These are phyloP conservation scores for Myiagra hebetior DNA, from an alignment of 2,113 vertebrate species.

Conservation along the genomic window DNA sequence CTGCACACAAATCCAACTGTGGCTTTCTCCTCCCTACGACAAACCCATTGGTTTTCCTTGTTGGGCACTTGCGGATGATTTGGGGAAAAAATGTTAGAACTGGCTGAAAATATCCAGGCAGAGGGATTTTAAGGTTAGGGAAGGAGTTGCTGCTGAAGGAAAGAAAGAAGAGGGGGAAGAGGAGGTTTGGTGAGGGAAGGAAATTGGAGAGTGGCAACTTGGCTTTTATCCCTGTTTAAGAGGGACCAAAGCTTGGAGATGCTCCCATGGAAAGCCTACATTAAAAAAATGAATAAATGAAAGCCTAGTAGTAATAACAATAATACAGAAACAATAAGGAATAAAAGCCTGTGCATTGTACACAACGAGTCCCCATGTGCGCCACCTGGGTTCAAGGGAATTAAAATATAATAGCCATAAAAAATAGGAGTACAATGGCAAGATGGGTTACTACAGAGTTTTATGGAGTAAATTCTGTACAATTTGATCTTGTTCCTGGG, in stretches of 20 bases:
- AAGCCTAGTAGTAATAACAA: background rate
- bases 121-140: background rate
- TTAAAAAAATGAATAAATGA: background rate
- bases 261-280: background rate
- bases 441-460: background rate
- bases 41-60: background rate
- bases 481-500: background rate
- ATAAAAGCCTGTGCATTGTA: background rate
- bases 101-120: background rate
- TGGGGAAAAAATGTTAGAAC: background rate
- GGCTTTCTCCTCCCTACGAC: background rate
- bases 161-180: background rate
- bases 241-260: background rate
- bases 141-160: background rate
- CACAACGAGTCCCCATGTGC: rapidly evolving
- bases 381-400: background rate
- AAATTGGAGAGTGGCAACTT: background rate
- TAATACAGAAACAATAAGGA: background rate
- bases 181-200: background rate
- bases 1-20: background rate
- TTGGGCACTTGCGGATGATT: background rate
- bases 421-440: background rate
- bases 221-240: background rate
- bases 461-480: background rate
- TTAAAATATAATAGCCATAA: rapidly evolving